Evolutionary conservation across 2,888 invertebrate species (phyloP), one percentile per base, ranked within the genome.

Genomic region (Philaethria dido): DNA sequence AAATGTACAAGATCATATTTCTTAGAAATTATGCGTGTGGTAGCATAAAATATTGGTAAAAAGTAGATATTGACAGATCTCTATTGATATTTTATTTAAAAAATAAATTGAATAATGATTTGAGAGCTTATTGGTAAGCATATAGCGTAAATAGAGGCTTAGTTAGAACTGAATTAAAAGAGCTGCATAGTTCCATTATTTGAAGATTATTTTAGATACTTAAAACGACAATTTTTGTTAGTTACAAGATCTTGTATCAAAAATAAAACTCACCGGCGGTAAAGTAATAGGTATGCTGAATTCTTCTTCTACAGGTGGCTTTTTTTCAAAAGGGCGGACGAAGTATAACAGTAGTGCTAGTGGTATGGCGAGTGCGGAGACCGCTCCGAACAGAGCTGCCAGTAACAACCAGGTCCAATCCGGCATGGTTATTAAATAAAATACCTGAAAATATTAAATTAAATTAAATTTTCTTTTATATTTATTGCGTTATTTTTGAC

Each of bases 361-460:
- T 8, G 91, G 92, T 11, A 90, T 80, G 0, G 85, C 80, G 68
- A 92, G 78, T 1, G 88, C 88, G 0, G 86, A 82, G 1, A 85
- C 71, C 0, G 92, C 92, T 0, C 93, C 93, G 57, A 89, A 77
- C 47, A 88, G 73, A 61, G 90, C 89, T 3, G 92, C 87, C 20
- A 88, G 66, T 52, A 93, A 72, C 72, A 92, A 75, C 89, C 90
- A 92, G 63, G 85, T 82, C 92, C 91, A 93, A 75, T 93, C 93
- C 69, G 92, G 91, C 92, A 92, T 92, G 70, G 36, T 50, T 54
- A 54, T 20, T 57, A 13, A 22, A 39, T 68, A 36, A 44, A 20
- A 52, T 50, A 55, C 36, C 47, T 57, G 33, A 4, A 48, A 57
- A 57, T n/a, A 22, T n/a, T 8, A 39, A 0, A 39, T 9, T 6